Percentiles rank a stretch among this genome's conserved stretches.
Conservation (phyloP, 2,888 invertebrate species). For the Bimastos eiseni region DNA sequence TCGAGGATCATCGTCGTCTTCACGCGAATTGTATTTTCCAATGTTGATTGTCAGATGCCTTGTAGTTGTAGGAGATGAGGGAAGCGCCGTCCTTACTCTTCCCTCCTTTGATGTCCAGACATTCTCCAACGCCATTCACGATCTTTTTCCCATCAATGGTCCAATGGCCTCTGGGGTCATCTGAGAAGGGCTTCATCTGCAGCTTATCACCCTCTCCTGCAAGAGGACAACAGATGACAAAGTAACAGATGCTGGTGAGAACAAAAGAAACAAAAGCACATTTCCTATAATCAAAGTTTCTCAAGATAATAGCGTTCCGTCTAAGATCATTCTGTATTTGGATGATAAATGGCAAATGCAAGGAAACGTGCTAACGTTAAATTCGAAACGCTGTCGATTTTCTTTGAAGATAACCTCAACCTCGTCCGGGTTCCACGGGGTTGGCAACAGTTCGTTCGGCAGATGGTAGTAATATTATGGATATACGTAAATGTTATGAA, state of each 20-base stretch:
- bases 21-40: constrained; percentile 29
- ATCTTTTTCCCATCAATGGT: constrained; percentile 27
- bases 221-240: not conserved
- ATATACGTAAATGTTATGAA: not conserved
- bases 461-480: not conserved
- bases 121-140: constrained; percentile 33
- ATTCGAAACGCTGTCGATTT: too few species aligned
- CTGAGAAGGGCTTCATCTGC: constrained; percentile 4
- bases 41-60: constrained; percentile 35
- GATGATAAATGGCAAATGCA: too few species aligned
- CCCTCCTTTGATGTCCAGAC: constrained; percentile 30
- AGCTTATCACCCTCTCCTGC: not conserved
- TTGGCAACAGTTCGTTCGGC: not conserved
- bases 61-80: constrained; percentile 34
- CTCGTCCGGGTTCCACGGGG: not conserved
- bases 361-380: too few species aligned
- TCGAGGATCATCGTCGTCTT: not conserved
- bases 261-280: too few species aligned
- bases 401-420: too few species aligned
- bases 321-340: too few species aligned
- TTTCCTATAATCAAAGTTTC: too few species aligned
- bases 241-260: not conserved
- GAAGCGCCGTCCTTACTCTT: constrained; percentile 29
- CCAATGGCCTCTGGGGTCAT: constrained; percentile 32
- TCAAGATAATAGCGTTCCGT: too few species aligned